Conservation (phyloP, 1,140 invertebrate genomes). For the Procambarus clarkii region DNA sequence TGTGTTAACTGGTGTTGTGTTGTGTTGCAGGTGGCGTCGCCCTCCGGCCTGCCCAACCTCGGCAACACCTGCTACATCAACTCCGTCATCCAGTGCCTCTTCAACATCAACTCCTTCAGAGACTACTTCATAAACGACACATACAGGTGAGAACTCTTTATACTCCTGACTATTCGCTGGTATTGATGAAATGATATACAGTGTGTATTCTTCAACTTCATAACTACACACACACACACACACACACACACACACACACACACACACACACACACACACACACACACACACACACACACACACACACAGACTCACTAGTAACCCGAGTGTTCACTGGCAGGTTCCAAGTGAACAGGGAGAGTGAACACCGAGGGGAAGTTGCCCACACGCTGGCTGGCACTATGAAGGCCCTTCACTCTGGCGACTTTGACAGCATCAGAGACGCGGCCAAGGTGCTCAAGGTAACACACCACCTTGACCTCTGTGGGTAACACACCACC, state of each 20-base stretch:
- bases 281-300: too few species aligned
- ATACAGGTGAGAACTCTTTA: background rate
- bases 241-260: too few species aligned
- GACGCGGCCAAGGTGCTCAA: constrained; percentile 16
- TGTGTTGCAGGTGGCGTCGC: background rate
- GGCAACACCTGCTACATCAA: constrained; percentile 42
- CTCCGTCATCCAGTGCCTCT: constrained; percentile 25
- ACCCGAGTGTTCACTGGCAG: background rate
- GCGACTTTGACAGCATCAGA: background rate
- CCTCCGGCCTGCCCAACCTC: constrained; percentile 1
- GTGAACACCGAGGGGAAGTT: constrained; percentile 32
- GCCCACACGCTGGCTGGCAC: background rate
- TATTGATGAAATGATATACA: too few species aligned
- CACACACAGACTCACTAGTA: too few species aligned
- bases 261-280: too few species aligned
- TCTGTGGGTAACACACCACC: too few species aligned
- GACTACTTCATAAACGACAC: constrained; percentile 17
- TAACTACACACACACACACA: too few species aligned
- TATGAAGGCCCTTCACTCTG: constrained; percentile 3
- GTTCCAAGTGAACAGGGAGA: constrained; percentile 5
- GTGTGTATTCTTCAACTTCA: too few species aligned
- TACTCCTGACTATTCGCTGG: too few species aligned
- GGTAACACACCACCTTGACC: background rate
- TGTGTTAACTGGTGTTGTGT: too few species aligned
- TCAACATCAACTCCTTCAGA: constrained; percentile 7